Evolutionary conservation across 2,113 vertebrate species (phyloP).

Genomic region (Corythaeola cristata): DNA sequence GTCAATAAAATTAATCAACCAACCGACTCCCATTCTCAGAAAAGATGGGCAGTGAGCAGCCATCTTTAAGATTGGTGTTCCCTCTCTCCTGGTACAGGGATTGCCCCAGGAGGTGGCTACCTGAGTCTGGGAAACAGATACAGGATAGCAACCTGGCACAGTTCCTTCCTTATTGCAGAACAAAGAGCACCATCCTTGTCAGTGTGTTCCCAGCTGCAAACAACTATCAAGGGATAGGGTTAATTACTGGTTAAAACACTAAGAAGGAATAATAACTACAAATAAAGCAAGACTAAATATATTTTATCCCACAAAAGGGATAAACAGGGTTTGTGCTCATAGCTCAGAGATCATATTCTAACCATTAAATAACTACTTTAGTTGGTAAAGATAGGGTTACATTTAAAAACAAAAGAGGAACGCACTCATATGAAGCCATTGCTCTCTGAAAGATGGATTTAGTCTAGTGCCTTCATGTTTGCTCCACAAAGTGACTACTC

Average conservation of each 20-base stretch:
- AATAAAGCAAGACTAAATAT: constrained; percentile 36
- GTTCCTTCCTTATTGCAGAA: neutral
- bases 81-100: neutral
- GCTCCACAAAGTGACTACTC: neutral
- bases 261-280: constrained; percentile 2
- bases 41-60: neutral
- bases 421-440: neutral
- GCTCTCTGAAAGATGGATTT: neutral
- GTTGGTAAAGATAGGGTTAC: constrained; percentile 26
- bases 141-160: neutral
- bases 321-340: neutral
- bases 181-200: constrained; percentile 9
- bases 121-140: neutral
- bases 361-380: constrained; percentile 22
- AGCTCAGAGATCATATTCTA: neutral
- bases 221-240: neutral
- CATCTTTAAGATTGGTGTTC: neutral
- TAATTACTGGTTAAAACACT: neutral
- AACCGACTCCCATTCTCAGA: neutral
- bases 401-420: neutral
- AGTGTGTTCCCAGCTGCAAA: neutral
- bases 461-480: neutral
- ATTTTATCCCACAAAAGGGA: constrained; percentile 36
- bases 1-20: neutral
- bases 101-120: neutral